A percentile compares a stretch with the other conserved stretches of the same genome.
These are phyloP conservation scores for Isichthys henryi DNA, from an alignment of 2,113 vertebrate genomes.

Conservation along the genomic window DNA sequence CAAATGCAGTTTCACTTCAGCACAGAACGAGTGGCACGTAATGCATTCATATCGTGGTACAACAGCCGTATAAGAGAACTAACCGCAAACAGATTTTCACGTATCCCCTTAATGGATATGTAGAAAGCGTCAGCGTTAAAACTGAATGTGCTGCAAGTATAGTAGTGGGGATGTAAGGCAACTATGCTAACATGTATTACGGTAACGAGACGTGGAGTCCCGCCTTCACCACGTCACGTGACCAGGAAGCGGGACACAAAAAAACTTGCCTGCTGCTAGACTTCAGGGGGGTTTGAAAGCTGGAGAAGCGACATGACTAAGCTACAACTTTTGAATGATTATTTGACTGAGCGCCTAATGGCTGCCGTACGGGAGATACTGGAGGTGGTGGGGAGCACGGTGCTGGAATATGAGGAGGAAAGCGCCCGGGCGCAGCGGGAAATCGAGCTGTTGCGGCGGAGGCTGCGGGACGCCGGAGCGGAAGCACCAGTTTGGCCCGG, in stretches of 20 bases:
- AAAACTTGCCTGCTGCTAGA: constrained; percentile 8
- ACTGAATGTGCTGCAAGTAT: not conserved
- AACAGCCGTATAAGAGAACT: not conserved
- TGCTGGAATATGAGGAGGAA: constrained; percentile 63
- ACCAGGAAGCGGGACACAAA: not conserved
- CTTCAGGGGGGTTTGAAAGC: not conserved
- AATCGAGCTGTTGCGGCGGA: constrained; percentile 57
- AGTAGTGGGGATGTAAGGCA: not conserved
- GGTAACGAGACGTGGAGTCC: not conserved
- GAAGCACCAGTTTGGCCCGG: constrained; percentile 46
- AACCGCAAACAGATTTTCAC: not conserved
- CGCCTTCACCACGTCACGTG: not conserved
- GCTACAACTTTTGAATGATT: constrained; percentile 52
- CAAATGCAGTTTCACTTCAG: not conserved
- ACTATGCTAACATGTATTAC: not conserved
- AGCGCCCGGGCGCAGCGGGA: constrained; percentile 50
- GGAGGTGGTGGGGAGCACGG: constrained; percentile 58
- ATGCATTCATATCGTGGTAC: not conserved
- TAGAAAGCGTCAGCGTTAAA: not conserved
- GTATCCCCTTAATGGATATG: not conserved
- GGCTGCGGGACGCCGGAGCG: constrained; percentile 57
- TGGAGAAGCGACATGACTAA: constrained; percentile 48
- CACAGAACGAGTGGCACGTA: not conserved
- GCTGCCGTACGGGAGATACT: constrained; percentile 60
- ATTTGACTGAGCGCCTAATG: constrained; percentile 57